phyloP scores from a whole-genome alignment of 2,797 vertebrate genomes.

The Parotocinclus haroldoi region DNA sequence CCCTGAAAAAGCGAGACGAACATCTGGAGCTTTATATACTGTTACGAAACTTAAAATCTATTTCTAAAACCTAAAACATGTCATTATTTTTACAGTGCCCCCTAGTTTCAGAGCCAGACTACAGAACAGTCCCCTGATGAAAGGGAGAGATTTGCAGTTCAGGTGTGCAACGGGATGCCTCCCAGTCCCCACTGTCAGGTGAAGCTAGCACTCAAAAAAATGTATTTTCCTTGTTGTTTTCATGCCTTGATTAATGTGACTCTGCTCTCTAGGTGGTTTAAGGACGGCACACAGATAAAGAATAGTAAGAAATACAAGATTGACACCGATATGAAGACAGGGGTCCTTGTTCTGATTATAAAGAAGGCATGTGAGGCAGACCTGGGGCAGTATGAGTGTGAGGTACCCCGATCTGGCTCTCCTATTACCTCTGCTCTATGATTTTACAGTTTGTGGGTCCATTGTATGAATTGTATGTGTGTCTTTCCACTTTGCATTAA shows the following conservation, averaged over 20 bases:
- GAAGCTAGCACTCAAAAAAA: neutral
- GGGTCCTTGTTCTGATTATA: slow-evolving; percentile 79
- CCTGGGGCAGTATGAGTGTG: slow-evolving; percentile 89
- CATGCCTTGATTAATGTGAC: too few relatives aligned
- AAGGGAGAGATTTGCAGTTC: slow-evolving; percentile 84
- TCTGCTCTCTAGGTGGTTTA: slow-evolving; percentile 81
- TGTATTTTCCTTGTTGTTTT: too few relatives aligned
- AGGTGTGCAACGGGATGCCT: slow-evolving; percentile 80
- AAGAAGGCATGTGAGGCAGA: slow-evolving; percentile 76
- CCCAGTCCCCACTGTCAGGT: slow-evolving; percentile 85
- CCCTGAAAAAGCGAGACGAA: too few relatives aligned
- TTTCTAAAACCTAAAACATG: too few relatives aligned
- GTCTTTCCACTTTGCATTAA: slow-evolving; percentile 45
- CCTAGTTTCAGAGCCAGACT: slow-evolving; percentile 86
- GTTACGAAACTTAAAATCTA: too few relatives aligned
- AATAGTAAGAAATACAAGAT: slow-evolving; percentile 75
- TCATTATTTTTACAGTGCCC: slow-evolving; percentile 71
- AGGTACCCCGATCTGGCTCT: slow-evolving; percentile 66
- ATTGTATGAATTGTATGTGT: neutral
- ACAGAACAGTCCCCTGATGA: slow-evolving; percentile 79
- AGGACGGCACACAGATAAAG: slow-evolving; percentile 75
- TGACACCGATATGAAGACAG: slow-evolving; percentile 79
- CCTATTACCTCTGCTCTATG: too few relatives aligned
- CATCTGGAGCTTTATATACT: too few relatives aligned
- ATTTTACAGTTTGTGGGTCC: too few relatives aligned